Evolutionary conservation across 2,888 invertebrate genomes (phyloP).

Genomic region (Synergus itoensis): DNA sequence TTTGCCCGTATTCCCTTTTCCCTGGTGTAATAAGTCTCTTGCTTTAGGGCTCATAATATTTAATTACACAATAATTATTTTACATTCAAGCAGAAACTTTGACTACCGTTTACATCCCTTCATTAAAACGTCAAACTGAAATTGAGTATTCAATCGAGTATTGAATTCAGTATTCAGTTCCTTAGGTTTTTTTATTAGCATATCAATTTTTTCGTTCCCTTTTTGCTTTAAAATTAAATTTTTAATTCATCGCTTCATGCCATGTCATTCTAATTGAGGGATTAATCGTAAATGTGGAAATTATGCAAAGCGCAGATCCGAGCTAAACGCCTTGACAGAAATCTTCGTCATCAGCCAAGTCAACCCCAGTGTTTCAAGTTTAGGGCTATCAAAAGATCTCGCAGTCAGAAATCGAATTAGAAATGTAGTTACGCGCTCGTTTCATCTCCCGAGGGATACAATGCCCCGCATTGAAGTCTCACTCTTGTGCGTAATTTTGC

Average conservation of each 20-base stretch:
- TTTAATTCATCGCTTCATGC: background rate
- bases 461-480: conserved; percentile 50
- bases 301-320: conserved; percentile 47
- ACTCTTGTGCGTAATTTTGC: conserved; percentile 63
- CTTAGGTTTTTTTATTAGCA: background rate
- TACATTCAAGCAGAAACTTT: background rate
- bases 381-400: conserved; percentile 65
- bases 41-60: conserved; percentile 14
- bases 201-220: background rate
- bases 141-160: background rate
- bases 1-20: conserved; percentile 29
- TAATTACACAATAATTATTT: conserved; percentile 35
- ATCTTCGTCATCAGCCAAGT: conserved; percentile 43
- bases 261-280: background rate
- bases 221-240: background rate
- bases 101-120: background rate
- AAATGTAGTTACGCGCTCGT: conserved; percentile 66
- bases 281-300: conserved; percentile 54
- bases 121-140: background rate
- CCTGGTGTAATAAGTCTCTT: conserved; percentile 28
- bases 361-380: conserved; percentile 43
- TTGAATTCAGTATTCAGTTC: background rate
- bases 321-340: conserved; percentile 49
- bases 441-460: conserved; percentile 63
- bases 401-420: conserved; percentile 67